phyloP scores from a whole-genome alignment of 1,140 invertebrate genomes.

The Zaprionus vittiger region DNA sequence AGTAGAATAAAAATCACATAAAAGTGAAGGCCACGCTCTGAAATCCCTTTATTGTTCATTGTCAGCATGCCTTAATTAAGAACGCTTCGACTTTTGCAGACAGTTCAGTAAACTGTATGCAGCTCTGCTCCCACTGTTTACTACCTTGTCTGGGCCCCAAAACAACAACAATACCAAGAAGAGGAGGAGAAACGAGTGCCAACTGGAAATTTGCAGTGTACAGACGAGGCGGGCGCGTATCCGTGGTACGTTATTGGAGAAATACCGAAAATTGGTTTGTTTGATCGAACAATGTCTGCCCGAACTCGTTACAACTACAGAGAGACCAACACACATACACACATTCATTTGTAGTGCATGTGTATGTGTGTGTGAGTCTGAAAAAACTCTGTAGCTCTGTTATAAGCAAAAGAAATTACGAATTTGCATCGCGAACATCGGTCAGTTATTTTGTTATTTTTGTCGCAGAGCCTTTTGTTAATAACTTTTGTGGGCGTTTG shows the following conservation, averaged over 20 bases:
- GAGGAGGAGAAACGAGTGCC: conserved; percentile 32
- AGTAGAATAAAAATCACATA: conserved; percentile 5
- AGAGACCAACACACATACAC: conserved; percentile 7
- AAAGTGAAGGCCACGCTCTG: conserved; percentile 17
- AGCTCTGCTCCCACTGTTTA: conserved; percentile 15
- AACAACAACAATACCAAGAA: neutral
- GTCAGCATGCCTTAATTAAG: conserved; percentile 80
- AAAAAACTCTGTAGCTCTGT: conserved; percentile 7
- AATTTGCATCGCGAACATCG: conserved; percentile 33
- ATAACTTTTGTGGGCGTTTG: conserved; percentile 27
- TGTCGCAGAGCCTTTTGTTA: conserved; percentile 28
- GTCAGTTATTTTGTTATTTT: conserved; percentile 3
- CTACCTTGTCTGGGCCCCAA: conserved; percentile 28
- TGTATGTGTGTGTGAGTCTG: neutral
- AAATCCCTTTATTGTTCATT: conserved; percentile 71
- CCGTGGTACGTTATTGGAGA: conserved; percentile 72
- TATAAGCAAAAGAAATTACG: conserved; percentile 43
- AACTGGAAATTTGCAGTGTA: conserved; percentile 74
- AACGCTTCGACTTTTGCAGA: conserved; percentile 66
- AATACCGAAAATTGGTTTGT: conserved; percentile 79
- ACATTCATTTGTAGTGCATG: neutral
- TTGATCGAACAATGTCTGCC: conserved; percentile 75
- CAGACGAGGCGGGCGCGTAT: conserved; percentile 2
- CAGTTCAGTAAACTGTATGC: conserved; percentile 23
- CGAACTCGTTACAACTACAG: conserved; percentile 36